Evolutionary conservation across 2,113 vertebrate species (phyloP), one percentile per base, ranked within the genome.

Genomic region (Furnarius figulus): DNA sequence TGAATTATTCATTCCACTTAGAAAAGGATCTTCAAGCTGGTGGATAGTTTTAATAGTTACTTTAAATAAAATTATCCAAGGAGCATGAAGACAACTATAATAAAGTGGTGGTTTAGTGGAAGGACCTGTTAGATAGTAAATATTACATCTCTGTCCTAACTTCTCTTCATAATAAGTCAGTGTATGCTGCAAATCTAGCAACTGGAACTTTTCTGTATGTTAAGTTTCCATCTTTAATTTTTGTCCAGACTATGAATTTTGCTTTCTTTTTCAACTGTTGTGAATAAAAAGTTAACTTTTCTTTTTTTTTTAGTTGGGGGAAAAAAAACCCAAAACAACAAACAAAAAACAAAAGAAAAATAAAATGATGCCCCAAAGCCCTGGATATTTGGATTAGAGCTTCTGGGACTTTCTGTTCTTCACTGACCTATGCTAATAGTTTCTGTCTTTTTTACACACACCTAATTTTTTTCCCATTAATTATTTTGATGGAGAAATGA

Each of bases 21-120:
- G 21, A 75, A 67, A 56, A 40, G 14, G 17, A 12, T 56, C 18
- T 50, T 63, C 70, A 52, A 31, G 14, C 28, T 78, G 16, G 14
- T 83, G 20, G 10, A 46, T 35, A 23, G 4, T 55, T 92, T 85
- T 61, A 87, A 55, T 11, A 59, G 10, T 87, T 80, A 66, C 21
- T 95, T 61, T 31, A 77, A 78, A 59, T 71, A 80, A 91, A 93
- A 90, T 67, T 62, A 80, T 81, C 27, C 31, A 59, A 56, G 47
- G 39, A 19, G 6, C 10, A 39, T n/a, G 7, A 72, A 75, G 87
- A 75, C 3, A 52, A 75, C 87, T 87, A 42, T 18, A 55, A 55
- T 47, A 46, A 68, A 47, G 3, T 25, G 21, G 5, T 31, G 8
- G 2, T 3, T 74, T 71, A 72, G 7, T 13, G 15, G 30, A 82